phyloP scores from a whole-genome alignment of 1,140 invertebrate species.

The Acromyrmex echinatior region DNA sequence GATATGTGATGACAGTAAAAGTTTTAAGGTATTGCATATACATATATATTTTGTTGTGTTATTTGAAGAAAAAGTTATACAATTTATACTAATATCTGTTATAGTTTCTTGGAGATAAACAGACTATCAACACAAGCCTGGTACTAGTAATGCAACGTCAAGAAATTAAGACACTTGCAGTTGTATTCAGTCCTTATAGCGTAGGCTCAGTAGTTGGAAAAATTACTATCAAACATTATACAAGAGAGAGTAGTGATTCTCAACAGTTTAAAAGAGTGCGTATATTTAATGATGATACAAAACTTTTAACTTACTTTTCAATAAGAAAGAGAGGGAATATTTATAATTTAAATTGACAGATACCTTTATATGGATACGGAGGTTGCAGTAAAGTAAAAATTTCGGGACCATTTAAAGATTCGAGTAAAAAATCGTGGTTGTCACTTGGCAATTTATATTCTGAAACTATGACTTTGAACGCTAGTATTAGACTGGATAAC shows the following conservation, averaged over 20 bases:
- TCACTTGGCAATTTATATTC: conserved; percentile 85
- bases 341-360: conserved; percentile 69
- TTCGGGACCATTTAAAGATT: conserved; percentile 85
- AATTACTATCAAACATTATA: conserved; percentile 85
- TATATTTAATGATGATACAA: conserved; percentile 32
- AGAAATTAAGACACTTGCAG: conserved; percentile 84
- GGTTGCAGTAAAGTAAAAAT: conserved; percentile 85
- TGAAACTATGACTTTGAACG: conserved; percentile 78
- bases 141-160: conserved; percentile 84
- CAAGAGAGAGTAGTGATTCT: conserved; percentile 79
- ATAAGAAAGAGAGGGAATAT: neutral
- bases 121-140: conserved; percentile 74
- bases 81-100: conserved; percentile 39
- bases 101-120: conserved; percentile 82
- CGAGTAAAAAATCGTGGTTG: conserved; percentile 86
- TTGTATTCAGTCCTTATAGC: conserved; percentile 84
- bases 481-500: conserved; percentile 85
- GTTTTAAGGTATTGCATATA: conserved; percentile 77
- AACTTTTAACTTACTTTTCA: conserved; percentile 18
- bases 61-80: neutral
- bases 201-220: conserved; percentile 84
- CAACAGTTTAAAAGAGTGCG: conserved; percentile 79
- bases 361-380: conserved; percentile 86
- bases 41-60: conserved; percentile 49
- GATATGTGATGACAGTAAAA: conserved; percentile 81